These are phyloP conservation scores for Calycopis cecrops DNA, from an alignment of 1,140 invertebrate genomes.

Conservation along the genomic window DNA sequence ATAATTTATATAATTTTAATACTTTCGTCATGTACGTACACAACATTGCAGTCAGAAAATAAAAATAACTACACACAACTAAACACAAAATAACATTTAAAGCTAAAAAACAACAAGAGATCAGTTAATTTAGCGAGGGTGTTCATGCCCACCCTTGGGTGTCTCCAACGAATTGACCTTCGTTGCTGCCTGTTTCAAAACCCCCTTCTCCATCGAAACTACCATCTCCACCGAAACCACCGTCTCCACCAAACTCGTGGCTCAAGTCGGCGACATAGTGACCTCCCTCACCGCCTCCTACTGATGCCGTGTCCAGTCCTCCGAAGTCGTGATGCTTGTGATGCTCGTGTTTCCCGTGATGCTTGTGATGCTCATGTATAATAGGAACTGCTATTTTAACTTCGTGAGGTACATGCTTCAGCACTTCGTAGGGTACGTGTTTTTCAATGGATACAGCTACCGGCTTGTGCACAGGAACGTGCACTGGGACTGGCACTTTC, in stretches of 20 bases:
- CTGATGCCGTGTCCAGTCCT: too few relatives aligned
- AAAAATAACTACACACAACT: conserved; percentile 25
- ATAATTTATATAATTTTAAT: conserved; percentile 46
- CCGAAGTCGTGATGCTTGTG: conserved; percentile 27
- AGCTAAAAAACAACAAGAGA: conserved; percentile 72
- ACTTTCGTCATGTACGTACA: conserved; percentile 65
- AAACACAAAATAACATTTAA: conserved; percentile 73
- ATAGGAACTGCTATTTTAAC: conserved; percentile 75
- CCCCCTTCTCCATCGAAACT: conserved; percentile 2
- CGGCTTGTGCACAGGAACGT: conserved; percentile 77
- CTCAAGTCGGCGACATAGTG: conserved; percentile 28
- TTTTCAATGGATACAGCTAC: conserved; percentile 79
- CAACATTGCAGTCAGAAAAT: conserved; percentile 33
- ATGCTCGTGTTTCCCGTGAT: conserved; percentile 41
- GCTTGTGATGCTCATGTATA: conserved; percentile 50
- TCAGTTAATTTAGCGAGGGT: conserved; percentile 62
- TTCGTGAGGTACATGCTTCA: conserved; percentile 77
- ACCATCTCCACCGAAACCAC: conserved; percentile 24
- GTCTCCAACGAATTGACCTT: conserved; percentile 12
- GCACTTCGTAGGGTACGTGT: conserved; percentile 77
- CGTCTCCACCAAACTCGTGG: conserved; percentile 31
- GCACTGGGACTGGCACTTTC: conserved; percentile 77
- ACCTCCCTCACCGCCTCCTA: conserved; percentile 17
- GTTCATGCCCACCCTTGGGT: conserved; percentile 42
- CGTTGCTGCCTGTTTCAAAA: too few relatives aligned